A percentile compares a stretch with the other conserved stretches of the same genome.
Conservation (phyloP, 2,113 vertebrate species). For the Trinectes maculatus region DNA sequence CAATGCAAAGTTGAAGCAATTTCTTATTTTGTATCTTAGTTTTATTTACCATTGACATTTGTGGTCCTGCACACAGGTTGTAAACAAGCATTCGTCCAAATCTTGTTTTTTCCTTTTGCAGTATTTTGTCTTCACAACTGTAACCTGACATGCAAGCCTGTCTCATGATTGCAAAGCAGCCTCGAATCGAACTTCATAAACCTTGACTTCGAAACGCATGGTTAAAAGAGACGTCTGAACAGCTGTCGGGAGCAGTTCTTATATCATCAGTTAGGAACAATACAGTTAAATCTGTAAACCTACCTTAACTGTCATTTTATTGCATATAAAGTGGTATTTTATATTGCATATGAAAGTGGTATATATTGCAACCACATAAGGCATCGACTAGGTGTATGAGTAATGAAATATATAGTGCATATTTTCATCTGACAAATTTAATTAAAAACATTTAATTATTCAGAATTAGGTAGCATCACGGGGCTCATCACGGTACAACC, state of each 20-base stretch:
- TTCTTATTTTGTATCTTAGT: too few species aligned
- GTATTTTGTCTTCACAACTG: constrained; percentile 17
- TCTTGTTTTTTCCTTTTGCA: constrained; percentile 15
- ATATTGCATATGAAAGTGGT: constrained; percentile 45
- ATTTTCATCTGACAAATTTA: constrained; percentile 34
- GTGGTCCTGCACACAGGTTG: too few species aligned
- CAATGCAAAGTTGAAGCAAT: too few species aligned
- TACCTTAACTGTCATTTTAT: too few species aligned
- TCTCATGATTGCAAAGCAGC: constrained; percentile 23
- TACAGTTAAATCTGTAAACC: too few species aligned
- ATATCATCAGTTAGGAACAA: too few species aligned
- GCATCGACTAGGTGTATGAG: neutral
- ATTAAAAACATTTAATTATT: too few species aligned
- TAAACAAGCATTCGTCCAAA: constrained; percentile 29
- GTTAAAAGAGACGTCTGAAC: constrained; percentile 58
- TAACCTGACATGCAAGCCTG: constrained; percentile 21
- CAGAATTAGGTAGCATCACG: neutral
- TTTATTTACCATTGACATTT: neutral
- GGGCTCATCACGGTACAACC: too few species aligned
- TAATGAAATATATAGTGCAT: constrained; percentile 6
- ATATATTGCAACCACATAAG: constrained; percentile 25
- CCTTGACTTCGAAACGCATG: constrained; percentile 50
- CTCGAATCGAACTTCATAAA: constrained; percentile 30
- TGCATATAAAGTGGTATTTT: constrained; percentile 40
- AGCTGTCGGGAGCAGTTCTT: constrained; percentile 50